Evolutionary conservation across 2,888 invertebrate genomes (phyloP), one percentile per base, ranked within the genome.

Genomic region (Ophion slaviceki): DNA sequence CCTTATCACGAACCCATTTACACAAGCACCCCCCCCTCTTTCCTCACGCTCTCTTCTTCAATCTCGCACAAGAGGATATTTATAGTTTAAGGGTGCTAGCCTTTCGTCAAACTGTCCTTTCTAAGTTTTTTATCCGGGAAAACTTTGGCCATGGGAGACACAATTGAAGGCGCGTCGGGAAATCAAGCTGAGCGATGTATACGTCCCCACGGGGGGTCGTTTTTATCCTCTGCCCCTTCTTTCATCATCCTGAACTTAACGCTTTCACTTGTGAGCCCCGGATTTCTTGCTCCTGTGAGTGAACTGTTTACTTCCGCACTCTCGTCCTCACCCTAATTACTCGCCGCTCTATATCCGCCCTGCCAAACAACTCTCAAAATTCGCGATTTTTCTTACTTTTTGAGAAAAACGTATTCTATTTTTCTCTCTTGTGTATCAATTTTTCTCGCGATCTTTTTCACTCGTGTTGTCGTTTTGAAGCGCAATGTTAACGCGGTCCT

Each of bases 161-260:
- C 61, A 79, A 74, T 67, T 40, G 78, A 68, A 40, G 40, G 68
- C 79, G 79, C 70, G 67, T 70, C 75, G 83, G 79, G 83, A 83
- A 83, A 79, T 75, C 74, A 79, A 28, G 62, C 62, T 64, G 28
- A 59, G 76, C 71, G 62, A 59, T 40, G 40, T 59, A 64, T 66
- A 47, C 36, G 59, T 80, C 59, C 66, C 76, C 66, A 10, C 64
- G 24, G 79, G 70, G 79, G 36, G 59, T 76, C 75, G 66, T 76
- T 80, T 78, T 68, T 36, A 67, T n/a, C 40, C 61, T 45, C 24
- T 17, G 20, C 14, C 40, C 40, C 61, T 40, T 47, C 66, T 59
- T 67, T 57, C 67, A 4, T 32, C 32, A 2, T 4, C 32, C 32
- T 32, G 32, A 32, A 32, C 32, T 32, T 32, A 32, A 32, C 32